Evolutionary conservation across 2,888 invertebrate species (phyloP), one percentile per base, ranked within the genome.

Genomic region (Microchrysa polita): DNA sequence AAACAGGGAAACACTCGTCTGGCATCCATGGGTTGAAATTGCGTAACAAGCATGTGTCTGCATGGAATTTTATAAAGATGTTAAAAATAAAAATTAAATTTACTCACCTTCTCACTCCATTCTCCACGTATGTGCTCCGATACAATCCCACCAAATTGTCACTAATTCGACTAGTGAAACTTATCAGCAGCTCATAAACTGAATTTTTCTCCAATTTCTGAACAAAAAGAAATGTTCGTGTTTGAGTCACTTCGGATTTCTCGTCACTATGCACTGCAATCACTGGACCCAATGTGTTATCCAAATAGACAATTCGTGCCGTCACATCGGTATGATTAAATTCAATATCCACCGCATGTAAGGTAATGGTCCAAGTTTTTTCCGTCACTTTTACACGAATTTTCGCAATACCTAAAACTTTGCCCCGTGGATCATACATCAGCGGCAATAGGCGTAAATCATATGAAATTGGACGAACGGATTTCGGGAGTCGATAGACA

Each of bases 1-100:
- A 94, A 94, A 83, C 94, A 95, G 0, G 94, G 95, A 83, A 95
- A 94, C 5, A 93, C 93, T 74, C 91, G 88, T 16, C 93, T 87
- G 0, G 93, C 93, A 80, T 93, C 93, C 67, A 93, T 93, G 1
- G 93, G 90, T 81, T 93, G 93, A 82, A 93, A 93, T 84, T 93
- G 93, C 2, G 93, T 93, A 0, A 92, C 90, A 10, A 92, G 93
- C 80, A 93, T 88, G 93, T 93, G 93, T 84, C 93, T 93, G 82
- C 22, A 85, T 82, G 78, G 79, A 67, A n/a, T 5, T 34, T 34
- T 34, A 34, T 34, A 34, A 34, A 7, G 16, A 18, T 20, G 18
- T 20, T 16, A 16, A 52, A 52, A 52, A 52, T 16, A 5, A 16
- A 52, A 52, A n/a, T n/a, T 59, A 20, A 34, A 34, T 5, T 34